Evolutionary conservation across 1,140 invertebrate genomes (phyloP), one percentile per base, ranked within the genome.

Genomic region (Drosophila prosaltans): DNA sequence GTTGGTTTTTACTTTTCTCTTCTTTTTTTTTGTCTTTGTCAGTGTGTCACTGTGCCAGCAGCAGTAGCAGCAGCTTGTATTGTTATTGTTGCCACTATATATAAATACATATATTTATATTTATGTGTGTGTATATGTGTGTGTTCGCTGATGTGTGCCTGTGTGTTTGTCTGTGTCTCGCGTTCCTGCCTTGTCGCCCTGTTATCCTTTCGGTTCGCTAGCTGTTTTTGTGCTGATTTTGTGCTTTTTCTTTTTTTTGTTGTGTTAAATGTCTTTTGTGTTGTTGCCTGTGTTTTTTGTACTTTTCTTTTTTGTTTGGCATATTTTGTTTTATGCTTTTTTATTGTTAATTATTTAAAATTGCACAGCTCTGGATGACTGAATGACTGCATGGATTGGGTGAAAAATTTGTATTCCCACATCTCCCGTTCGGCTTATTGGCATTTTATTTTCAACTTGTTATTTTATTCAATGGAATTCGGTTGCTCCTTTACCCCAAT

Each of bases 171-270:
- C 64, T 39, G 11, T 3, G 8, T 6, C 24, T 40, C n/a, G 2
- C n/a, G 2, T 32, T 4, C n/a, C 51, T 9, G 10, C 36, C 57
- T n/a, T 10, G 24, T 28, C 36, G 26, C 70, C 70, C 76, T 51
- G 83, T 76, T 89, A 78, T 78, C 70, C 83, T 80, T 82, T 80
- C 67, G 76, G 80, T 83, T 83, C 76, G 80, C 80, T 89, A 80
- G 62, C 51, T 80, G 84, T 75, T 88, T 89, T 89, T 88, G 74
- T 89, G 80, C 84, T 84, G 80, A 88, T 89, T 88, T 88, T 88
- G 84, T 80, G 80, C 77, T 84, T 88, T 51, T 45, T 21, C 21
- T 48, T 45, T n/a, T 5, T 48, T 51, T 26, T 9, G 26, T 24
- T 7, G 72, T 88, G 82, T 90, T 80, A 78, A 89, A 74, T 84